Percentiles rank a stretch among this genome's conserved stretches.
phyloP scores from a whole-genome alignment of 2,888 invertebrate genomes.

The Therioaphis trifolii region DNA sequence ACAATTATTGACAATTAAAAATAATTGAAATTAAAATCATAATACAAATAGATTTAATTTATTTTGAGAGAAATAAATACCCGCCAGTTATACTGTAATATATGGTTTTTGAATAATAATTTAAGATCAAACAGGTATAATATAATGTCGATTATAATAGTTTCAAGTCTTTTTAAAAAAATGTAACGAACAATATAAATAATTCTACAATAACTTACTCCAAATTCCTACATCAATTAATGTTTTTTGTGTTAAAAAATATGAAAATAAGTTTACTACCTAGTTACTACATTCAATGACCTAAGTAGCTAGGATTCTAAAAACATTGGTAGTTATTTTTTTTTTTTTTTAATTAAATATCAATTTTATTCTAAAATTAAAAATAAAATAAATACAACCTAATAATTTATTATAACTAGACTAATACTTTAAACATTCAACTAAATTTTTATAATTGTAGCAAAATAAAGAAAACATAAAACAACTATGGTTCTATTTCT shows the following conservation, averaged over 20 bases:
- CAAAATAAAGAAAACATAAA: slow-evolving; percentile 60
- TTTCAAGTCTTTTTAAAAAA: slow-evolving; percentile 25
- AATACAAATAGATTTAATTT: neutral
- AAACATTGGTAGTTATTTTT: slow-evolving; percentile 28
- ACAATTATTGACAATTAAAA: neutral
- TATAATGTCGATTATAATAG: neutral
- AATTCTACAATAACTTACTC: slow-evolving; percentile 7
- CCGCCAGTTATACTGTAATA: neutral
- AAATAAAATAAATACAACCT: slow-evolving; percentile 62
- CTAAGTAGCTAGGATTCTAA: slow-evolving; percentile 43
- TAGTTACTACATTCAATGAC: slow-evolving; percentile 37
- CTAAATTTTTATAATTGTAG: slow-evolving; percentile 58
- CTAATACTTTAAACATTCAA: slow-evolving; percentile 59
- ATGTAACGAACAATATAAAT: slow-evolving; percentile 9
- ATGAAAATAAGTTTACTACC: slow-evolving; percentile 15
- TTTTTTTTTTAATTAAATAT: slow-evolving; percentile 30
- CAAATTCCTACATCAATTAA: neutral
- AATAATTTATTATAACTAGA: slow-evolving; percentile 53
- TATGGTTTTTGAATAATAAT: slow-evolving; percentile 1
- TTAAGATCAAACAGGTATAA: slow-evolving; percentile 10
- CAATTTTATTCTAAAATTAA: slow-evolving; percentile 61
- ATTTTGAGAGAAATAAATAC: slow-evolving; percentile 6
- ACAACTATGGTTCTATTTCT: slow-evolving; percentile 53
- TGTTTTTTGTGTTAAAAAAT: neutral
- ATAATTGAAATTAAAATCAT: slow-evolving; percentile 14